Base-by-base conservation (phyloP, 1,140 invertebrate genomes). In the Bombus haemorrhoidalis region DNA sequence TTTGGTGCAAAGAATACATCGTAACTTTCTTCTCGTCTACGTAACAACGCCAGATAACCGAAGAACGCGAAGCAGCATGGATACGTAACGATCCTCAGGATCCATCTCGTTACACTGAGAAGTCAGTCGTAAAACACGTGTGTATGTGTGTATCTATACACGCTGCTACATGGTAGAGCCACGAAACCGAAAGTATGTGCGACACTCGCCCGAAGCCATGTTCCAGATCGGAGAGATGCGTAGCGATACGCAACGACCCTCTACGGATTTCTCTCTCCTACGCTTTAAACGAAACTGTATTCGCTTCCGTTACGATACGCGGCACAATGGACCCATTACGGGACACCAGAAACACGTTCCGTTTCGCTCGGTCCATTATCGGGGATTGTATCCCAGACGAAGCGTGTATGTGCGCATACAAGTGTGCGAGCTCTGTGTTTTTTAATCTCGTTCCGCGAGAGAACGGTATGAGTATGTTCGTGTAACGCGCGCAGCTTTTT, bases 291-390 rank as follows among this genome's bases (percentile, higher is more conserved):
- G 71, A 85, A 81, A 81, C 59, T 34, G 71, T 81, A 64, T 75
- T 72, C 79, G 84, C 28, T 85, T 80, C 79, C 79, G 79, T 84
- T 34, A 62, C 71, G 62, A 85, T 81, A 85, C 77, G 83, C 68
- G 77, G 71, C 78, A 81, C 84, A 85, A 85, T 85, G 84, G 84
- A 81, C 76, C 83, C 83, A 85, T 85, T 85, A 85, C 53, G 57
- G 77, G 68, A 85, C 76, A 85, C 76, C 83, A 72, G 78, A 80
- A 85, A 85, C 83, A 80, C 77, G 83, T 85, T 85, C 76, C 83
- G 83, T 85, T 85, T 73, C 68, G 83, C 77, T 73, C 76, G 83
- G 68, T 85, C 83, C 83, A 85, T 85, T 85, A 85, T 85, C 83
- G 83, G 83, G 59, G 68, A 85, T 85, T 85, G 83, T 85, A 68